These are phyloP conservation scores for Choristoneura fumiferana DNA, from an alignment of 1,140 invertebrate species.

Conservation along the genomic window DNA sequence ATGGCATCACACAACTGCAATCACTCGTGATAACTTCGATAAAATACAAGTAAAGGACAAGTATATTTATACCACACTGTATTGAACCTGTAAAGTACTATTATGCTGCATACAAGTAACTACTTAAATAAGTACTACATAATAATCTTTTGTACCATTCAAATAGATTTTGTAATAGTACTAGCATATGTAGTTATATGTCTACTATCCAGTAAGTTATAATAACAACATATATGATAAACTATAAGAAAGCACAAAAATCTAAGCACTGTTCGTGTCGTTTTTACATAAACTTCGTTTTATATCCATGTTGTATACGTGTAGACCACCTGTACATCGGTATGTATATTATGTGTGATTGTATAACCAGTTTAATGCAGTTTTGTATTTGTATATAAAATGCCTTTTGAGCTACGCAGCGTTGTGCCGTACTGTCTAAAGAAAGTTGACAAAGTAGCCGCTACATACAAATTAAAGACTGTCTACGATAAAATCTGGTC, in stretches of 20 bases:
- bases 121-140: slow-evolving; percentile 4
- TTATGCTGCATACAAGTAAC: slow-evolving; percentile 1
- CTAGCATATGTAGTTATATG: slow-evolving; percentile 35
- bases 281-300: slow-evolving; percentile 60
- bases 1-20: not conserved
- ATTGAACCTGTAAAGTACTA: slow-evolving; percentile 6
- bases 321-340: slow-evolving; percentile 38
- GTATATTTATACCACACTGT: slow-evolving; percentile 17
- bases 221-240: slow-evolving; percentile 28
- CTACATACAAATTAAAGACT: not conserved
- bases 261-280: slow-evolving; percentile 36
- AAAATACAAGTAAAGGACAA: slow-evolving; percentile 14
- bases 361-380: slow-evolving; percentile 42
- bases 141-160: slow-evolving; percentile 41
- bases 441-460: too few species aligned
- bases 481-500: too few species aligned
- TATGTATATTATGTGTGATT: slow-evolving; percentile 38
- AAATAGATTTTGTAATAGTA: slow-evolving; percentile 42
- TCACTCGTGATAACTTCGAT: slow-evolving; percentile 8
- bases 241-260: slow-evolving; percentile 57
- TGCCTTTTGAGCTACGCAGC: slow-evolving; percentile 15
- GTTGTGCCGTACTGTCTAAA: too few species aligned
- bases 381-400: slow-evolving; percentile 64
- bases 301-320: slow-evolving; percentile 65
- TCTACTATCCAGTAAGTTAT: slow-evolving; percentile 28